Base-by-base conservation (phyloP, 2,888 invertebrate species). In the Apamea anceps region DNA sequence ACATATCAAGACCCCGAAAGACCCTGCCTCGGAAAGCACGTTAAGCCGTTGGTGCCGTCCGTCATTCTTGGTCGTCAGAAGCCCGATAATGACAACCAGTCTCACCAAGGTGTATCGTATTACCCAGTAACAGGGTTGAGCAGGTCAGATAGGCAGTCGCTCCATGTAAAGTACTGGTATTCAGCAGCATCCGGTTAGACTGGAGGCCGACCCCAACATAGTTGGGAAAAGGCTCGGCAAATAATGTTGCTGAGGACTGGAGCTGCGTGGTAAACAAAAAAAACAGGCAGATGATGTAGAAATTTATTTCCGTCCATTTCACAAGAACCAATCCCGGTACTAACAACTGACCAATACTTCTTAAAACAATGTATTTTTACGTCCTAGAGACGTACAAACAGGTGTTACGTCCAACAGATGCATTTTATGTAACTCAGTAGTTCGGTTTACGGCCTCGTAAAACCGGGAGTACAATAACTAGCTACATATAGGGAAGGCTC, bases 361-460 rank as follows among this genome's bases (percentile, higher is more conserved):
- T 42, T 3, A 45, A 79, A 87, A 89, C 87, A 87, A 87, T 77
- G 88, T 86, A 86, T 86, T 87, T 90, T 87, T 82, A 89, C 81
- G 71, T 71, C 62, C 13, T n/a, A 72, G 42, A 65, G 77, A 80
- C 68, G 48, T n/a, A 67, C 32, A 48, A 85, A 85, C 89, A 89
- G 89, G 89, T 89, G 89, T 60, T 72, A 28, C 72, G 32, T 57
- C 48, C 73, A 82, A 87, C 89, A 89, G 89, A 82, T 84, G 87
- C 86, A 83, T 79, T 90, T 90, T 90, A 90, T 90, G 88, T 85
- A 80, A 80, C 80, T 68, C 77, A 71, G 84, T 75, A 88, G 87
- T 80, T 81, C 63, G 28, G 67, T 89, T 90, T 81, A 89, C 73
- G 75, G 73, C 80, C 54, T 87, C 85, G 85, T 91, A 88, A 91